Conservation (phyloP, 1,140 invertebrate species). For the Lepidurus apus region DNA sequence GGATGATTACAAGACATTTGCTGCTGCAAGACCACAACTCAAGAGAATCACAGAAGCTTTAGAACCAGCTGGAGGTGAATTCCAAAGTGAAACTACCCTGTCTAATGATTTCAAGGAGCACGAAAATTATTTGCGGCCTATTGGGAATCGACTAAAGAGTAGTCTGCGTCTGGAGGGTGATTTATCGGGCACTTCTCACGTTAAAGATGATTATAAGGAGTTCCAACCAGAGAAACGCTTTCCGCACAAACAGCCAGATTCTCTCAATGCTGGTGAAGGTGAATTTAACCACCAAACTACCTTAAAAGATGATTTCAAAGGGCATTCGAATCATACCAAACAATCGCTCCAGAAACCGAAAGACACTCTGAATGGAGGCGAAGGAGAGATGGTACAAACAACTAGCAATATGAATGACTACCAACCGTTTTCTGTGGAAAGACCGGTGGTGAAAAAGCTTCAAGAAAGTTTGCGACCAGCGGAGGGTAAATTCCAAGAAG, state of each 20-base stretch:
- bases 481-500: background rate
- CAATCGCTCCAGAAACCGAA: background rate
- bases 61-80: background rate
- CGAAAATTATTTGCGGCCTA: background rate
- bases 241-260: background rate
- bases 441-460: background rate
- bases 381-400: background rate
- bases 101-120: conserved; percentile 1
- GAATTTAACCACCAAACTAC: conserved; percentile 8
- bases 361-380: background rate
- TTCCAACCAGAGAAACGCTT: background rate
- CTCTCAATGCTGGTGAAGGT: background rate
- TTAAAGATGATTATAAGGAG: background rate
- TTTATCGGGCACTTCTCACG: background rate
- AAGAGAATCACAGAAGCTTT: background rate
- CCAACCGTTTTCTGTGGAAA: background rate
- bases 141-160: background rate
- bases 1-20: background rate
- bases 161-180: background rate
- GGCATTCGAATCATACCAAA: background rate
- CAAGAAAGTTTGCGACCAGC: background rate
- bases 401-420: background rate
- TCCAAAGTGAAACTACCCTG: background rate
- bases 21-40: background rate
- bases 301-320: background rate